These are phyloP conservation scores for Beris morrisii DNA, from an alignment of 2,888 invertebrate species.

Conservation along the genomic window DNA sequence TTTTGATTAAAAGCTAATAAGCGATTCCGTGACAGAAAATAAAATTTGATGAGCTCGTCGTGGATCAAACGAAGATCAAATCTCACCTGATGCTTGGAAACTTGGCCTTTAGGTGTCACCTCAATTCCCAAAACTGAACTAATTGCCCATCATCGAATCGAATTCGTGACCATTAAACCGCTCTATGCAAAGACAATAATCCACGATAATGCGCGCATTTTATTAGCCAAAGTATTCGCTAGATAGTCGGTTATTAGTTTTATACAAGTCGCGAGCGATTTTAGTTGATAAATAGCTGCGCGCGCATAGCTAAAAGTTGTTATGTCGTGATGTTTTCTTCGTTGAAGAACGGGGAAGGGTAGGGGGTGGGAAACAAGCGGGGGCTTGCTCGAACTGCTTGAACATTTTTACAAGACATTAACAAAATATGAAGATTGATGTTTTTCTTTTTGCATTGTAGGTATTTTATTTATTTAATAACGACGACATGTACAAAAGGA, in stretches of 20 bases:
- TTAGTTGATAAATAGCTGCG: slow-evolving; percentile 25
- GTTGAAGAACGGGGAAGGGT: neutral
- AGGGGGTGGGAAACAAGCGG: neutral
- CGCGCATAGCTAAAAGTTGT: slow-evolving; percentile 3
- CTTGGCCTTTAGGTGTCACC: slow-evolving; percentile 14
- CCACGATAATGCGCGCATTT: slow-evolving; percentile 6
- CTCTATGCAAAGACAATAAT: slow-evolving; percentile 14
- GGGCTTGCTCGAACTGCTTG: neutral
- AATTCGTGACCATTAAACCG: slow-evolving; percentile 22
- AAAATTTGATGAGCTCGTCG: slow-evolving; percentile 22
- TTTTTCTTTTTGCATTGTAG: too few relatives aligned
- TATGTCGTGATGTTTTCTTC: slow-evolving; percentile 25
- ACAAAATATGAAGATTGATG: too few relatives aligned
- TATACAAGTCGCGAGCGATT: slow-evolving; percentile 13
- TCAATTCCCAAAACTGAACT: slow-evolving; percentile 14
- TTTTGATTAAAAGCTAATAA: too few relatives aligned
- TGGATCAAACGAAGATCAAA: slow-evolving; percentile 8
- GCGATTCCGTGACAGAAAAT: too few relatives aligned
- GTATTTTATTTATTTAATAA: too few relatives aligned
- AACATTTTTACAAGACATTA: too few relatives aligned
- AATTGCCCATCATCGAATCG: slow-evolving; percentile 17
- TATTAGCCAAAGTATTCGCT: neutral
- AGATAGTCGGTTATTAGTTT: neutral
- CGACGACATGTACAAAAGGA: too few relatives aligned
- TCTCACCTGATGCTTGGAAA: too few relatives aligned